Percentiles rank a stretch among this genome's conserved stretches.
These are phyloP conservation scores for Patella caerulea DNA, from an alignment of 2,888 invertebrate species.

Conservation along the genomic window DNA sequence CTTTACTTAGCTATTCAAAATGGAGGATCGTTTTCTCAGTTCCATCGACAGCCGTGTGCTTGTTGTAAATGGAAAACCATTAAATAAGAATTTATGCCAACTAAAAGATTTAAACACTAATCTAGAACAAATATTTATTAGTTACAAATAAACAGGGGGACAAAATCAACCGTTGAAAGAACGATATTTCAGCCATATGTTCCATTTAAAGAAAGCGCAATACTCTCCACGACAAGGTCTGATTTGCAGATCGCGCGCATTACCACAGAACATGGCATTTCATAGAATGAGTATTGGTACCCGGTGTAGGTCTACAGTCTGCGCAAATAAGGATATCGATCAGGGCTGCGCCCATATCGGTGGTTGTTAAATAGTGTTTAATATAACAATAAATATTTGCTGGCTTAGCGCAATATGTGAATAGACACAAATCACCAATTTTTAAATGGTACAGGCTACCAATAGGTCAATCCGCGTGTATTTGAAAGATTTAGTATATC, in stretches of 20 bases:
- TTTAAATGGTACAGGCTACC: too few relatives aligned
- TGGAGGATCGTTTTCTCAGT: slow-evolving; percentile 19
- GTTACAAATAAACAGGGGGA: too few relatives aligned
- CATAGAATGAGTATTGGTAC: slow-evolving; percentile 3
- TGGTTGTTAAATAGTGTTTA: slow-evolving; percentile 3
- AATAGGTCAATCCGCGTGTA: too few relatives aligned
- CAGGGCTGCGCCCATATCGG: slow-evolving; percentile 10
- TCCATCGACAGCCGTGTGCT: background rate
- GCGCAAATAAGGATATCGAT: slow-evolving; percentile 9
- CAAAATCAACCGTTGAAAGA: background rate
- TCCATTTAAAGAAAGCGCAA: slow-evolving; percentile 3
- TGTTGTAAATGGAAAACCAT: too few relatives aligned
- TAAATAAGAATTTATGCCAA: too few relatives aligned
- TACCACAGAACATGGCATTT: background rate
- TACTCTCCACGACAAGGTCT: background rate
- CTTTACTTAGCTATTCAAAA: slow-evolving; percentile 28
- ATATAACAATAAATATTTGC: background rate
- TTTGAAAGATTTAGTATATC: too few relatives aligned
- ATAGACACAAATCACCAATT: too few relatives aligned
- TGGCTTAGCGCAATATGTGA: too few relatives aligned
- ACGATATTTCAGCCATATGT: slow-evolving; percentile 2
- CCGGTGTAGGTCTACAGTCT: background rate
- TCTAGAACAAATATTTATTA: too few relatives aligned
- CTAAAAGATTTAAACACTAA: too few relatives aligned
- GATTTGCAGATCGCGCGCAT: background rate